Conservation (phyloP, 2,888 invertebrate species). For the Protodeltote pygarga region DNA sequence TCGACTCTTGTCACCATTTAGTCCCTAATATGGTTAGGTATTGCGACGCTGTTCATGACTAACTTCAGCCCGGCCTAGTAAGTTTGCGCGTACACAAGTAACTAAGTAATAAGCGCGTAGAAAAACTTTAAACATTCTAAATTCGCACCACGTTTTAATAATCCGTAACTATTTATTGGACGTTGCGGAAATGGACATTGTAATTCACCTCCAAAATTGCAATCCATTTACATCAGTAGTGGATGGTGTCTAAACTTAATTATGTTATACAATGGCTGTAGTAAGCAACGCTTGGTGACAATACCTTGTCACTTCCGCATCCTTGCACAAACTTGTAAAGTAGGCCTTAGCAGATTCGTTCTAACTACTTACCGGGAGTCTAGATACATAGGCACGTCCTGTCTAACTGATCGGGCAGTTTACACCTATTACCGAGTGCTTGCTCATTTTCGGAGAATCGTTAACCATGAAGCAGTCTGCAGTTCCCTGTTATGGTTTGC, state of each 20-base stretch:
- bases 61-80: no score
- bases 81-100: no score
- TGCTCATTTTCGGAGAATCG: conserved; percentile 11
- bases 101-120: no score
- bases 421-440: conserved; percentile 12
- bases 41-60: no score
- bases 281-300: conserved; percentile 5
- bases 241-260: conserved; percentile 23
- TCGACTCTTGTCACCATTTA: no score
- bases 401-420: conserved; percentile 10
- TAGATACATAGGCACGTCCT: conserved; percentile 15
- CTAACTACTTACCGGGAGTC: conserved; percentile 25
- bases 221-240: conserved; percentile 13
- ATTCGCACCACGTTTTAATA: conserved; percentile 24
- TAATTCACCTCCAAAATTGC: conserved; percentile 29
- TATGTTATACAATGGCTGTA: not conserved
- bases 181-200: conserved; percentile 24
- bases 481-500: conserved; percentile 14
- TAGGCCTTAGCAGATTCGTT: conserved; percentile 31
- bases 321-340: conserved; percentile 34
- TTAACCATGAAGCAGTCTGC: conserved; percentile 10
- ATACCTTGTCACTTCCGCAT: conserved; percentile 29
- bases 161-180: conserved; percentile 6
- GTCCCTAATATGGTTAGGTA: no score
- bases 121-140: not conserved